phyloP scores from a whole-genome alignment of 1,140 invertebrate species.

The Dreissena polymorpha region DNA sequence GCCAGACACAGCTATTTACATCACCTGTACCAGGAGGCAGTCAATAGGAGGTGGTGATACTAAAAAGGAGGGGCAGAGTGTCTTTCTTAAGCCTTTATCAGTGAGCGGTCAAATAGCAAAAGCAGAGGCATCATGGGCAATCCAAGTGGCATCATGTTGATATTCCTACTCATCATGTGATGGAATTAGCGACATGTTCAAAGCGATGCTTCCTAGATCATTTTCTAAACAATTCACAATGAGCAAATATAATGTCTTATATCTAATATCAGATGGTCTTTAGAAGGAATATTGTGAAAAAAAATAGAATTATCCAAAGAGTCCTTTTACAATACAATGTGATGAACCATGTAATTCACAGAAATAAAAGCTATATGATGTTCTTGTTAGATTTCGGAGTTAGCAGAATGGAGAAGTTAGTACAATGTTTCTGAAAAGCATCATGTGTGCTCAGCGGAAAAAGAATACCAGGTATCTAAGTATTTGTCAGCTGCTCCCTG shows the following conservation, averaged over 20 bases:
- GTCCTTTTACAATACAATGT: slow-evolving; percentile 13
- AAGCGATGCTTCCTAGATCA: slow-evolving; percentile 16
- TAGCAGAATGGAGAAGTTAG: slow-evolving; percentile 13
- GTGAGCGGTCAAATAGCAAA: no score
- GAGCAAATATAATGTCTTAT: slow-evolving; percentile 4
- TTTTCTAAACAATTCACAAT: slow-evolving; percentile 10
- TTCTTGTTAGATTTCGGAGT: slow-evolving; percentile 21
- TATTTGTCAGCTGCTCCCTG: no score
- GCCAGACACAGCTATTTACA: no score
- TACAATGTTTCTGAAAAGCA: slow-evolving; percentile 4
- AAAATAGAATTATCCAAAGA: not conserved
- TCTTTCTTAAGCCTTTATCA: no score
- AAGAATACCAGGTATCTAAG: no score
- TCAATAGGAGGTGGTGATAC: no score
- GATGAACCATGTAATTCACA: slow-evolving; percentile 24
- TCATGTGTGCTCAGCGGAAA: no score
- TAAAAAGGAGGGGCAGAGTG: no score
- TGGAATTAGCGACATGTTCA: slow-evolving; percentile 10
- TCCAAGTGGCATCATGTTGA: not conserved
- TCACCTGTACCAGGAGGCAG: no score
- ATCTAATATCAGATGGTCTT: slow-evolving; percentile 24
- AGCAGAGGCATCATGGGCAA: no score
- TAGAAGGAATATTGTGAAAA: not conserved
- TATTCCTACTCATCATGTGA: no score
- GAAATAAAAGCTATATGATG: slow-evolving; percentile 5